These are phyloP conservation scores for Leptopilina syphax DNA, from an alignment of 2,888 invertebrate species.

Conservation along the genomic window DNA sequence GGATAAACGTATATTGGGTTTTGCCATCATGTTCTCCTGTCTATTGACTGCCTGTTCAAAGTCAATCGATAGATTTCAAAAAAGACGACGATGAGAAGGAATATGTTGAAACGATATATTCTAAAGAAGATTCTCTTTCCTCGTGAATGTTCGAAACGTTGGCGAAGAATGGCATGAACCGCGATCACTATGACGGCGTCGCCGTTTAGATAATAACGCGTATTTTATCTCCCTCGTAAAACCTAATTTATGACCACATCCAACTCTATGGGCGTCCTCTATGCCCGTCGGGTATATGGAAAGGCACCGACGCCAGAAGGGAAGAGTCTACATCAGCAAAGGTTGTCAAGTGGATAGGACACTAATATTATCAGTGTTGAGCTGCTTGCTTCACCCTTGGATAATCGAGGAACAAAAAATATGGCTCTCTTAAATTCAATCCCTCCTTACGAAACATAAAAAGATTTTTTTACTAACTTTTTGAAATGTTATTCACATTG, in stretches of 20 bases:
- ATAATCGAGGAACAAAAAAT: conserved; percentile 41
- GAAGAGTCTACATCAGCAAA: conserved; percentile 61
- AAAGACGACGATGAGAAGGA: conserved; percentile 38
- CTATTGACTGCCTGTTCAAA: conserved; percentile 37
- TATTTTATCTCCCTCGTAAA: conserved; percentile 77
- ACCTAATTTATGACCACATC: conserved; percentile 75
- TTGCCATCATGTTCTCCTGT: conserved; percentile 17
- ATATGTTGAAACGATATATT: conserved; percentile 45
- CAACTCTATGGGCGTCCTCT: conserved; percentile 72
- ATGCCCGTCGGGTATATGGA: conserved; percentile 70
- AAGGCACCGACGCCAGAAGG: conserved; percentile 47
- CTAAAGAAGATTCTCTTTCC: conserved; percentile 50
- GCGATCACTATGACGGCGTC: conserved; percentile 73
- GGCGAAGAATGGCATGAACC: conserved; percentile 63
- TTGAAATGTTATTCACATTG: neutral
- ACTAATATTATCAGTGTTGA: conserved; percentile 65
- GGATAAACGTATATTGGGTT: conserved; percentile 11
- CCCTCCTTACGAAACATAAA: conserved; percentile 29
- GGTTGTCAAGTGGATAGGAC: conserved; percentile 64
- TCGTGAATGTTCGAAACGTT: conserved; percentile 49
- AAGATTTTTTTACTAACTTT: conserved; percentile 13
- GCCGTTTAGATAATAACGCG: conserved; percentile 77
- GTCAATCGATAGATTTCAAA: conserved; percentile 42
- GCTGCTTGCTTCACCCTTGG: conserved; percentile 56
- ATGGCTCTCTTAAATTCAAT: conserved; percentile 52